Base-by-base conservation (phyloP, 1,140 invertebrate genomes). In the Pseudachorutes palmiensis region DNA sequence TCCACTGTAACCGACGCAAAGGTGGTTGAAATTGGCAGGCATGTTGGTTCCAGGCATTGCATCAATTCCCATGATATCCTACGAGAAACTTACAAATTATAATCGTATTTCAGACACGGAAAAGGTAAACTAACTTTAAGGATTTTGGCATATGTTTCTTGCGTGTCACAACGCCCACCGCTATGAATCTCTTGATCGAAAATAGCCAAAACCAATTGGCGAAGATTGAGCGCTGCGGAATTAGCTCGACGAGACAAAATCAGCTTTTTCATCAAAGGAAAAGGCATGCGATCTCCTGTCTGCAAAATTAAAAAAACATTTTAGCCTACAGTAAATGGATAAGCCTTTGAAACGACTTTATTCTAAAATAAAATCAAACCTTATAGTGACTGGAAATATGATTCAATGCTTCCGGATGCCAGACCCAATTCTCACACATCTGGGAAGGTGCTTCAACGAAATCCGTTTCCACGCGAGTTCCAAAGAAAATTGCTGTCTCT, bases 371-470 rank as follows among this genome's bases (percentile, higher is more conserved):
- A 2, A 14, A 2, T 31, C 59, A 28, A 31, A 76, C 78, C 74
- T 80, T 75, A 73, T 81, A 82, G 71, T 83, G 83, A 29, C 68
- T 66, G 12, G 82, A 83, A 80, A 84, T 82, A 29, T 76, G 72
- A 31, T 72, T 65, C 2, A 84, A 71, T 2, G 82, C 76, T 60
- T 83, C 81, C 67, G 76, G 75, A 73, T 83, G 78, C 82, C 82
- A 84, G 5, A 79, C 79, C 83, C 83, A 84, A 74, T 84, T 84
- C 73, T 84, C 83, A 64, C 83, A 73, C 82, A 83, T 84, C 76
- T 84, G 83, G 14, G 81, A 82, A 19, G 83, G 83, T 3, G 81
- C 82, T 72, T 84, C 83, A 14, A 84, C 78, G 77, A 84, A 84
- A 72, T 84, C 83, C 30, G 80, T 74, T 69, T 83, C 83, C 1